These are phyloP conservation scores for Anoplolepis gracilipes DNA, from an alignment of 1,140 invertebrate genomes.

Conservation along the genomic window DNA sequence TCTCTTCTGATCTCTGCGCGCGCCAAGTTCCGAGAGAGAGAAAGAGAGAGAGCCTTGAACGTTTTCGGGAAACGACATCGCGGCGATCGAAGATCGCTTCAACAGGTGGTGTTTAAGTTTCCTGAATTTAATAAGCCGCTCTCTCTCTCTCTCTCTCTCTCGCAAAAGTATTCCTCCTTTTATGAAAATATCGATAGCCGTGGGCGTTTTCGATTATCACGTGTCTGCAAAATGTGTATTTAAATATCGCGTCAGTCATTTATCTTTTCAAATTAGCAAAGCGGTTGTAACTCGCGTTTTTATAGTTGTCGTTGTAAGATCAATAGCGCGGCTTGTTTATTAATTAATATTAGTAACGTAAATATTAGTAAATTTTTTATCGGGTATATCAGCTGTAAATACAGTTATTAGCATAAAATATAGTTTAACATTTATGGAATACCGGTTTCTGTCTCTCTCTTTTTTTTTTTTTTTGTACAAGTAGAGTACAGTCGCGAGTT, in stretches of 20 bases:
- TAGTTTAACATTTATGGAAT: not conserved
- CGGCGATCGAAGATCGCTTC: slow-evolving; percentile 67
- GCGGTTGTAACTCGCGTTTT: not conserved
- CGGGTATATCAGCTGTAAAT: not conserved
- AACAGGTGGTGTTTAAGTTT: slow-evolving; percentile 76
- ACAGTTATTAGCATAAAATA: no score
- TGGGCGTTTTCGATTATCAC: not conserved
- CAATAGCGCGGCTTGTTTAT: not conserved
- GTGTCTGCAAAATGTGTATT: slow-evolving; percentile 1
- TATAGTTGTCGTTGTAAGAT: not conserved
- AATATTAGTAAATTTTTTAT: not conserved
- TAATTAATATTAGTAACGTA: not conserved
- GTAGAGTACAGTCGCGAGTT: slow-evolving; percentile 18
- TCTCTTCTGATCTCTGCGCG: slow-evolving; percentile 32
- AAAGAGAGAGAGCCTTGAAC: not conserved
- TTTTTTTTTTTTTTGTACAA: not conserved
- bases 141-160: not conserved
- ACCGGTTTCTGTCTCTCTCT: no score
- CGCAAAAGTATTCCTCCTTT: not conserved
- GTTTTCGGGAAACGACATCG: slow-evolving; percentile 63
- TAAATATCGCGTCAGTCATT: not conserved
- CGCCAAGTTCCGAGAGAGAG: not conserved
- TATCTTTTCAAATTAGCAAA: slow-evolving; percentile 1
- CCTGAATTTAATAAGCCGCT: slow-evolving; percentile 71
- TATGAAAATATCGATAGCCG: slow-evolving; percentile 15